A percentile compares a stretch with the other conserved stretches of the same genome.
These are phyloP conservation scores for Campoplex nolae DNA, from an alignment of 2,888 invertebrate species.

Conservation along the genomic window DNA sequence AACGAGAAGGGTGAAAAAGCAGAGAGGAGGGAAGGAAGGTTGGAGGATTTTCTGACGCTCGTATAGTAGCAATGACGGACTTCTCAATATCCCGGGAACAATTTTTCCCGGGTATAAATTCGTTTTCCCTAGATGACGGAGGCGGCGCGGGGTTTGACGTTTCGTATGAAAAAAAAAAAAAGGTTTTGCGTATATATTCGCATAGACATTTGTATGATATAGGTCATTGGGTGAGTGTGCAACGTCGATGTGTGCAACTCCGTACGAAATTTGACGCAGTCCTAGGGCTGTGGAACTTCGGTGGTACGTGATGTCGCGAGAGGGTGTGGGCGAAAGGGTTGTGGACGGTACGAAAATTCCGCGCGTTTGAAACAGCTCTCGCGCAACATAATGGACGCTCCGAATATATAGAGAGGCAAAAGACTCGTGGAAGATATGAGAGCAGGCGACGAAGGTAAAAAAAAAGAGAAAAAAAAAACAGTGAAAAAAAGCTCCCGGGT, in stretches of 20 bases:
- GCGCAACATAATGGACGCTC: constrained; percentile 64
- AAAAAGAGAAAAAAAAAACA: constrained; percentile 45
- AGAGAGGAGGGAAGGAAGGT: not conserved
- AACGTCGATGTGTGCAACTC: constrained; percentile 13
- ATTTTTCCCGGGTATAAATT: constrained; percentile 58
- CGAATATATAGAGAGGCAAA: constrained; percentile 33
- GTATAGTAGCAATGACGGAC: constrained; percentile 15
- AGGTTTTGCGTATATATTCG: not conserved
- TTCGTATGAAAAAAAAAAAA: not conserved
- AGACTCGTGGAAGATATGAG: constrained; percentile 45
- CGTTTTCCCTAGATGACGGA: constrained; percentile 52
- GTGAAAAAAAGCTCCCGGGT: constrained; percentile 63
- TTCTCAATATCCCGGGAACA: constrained; percentile 52
- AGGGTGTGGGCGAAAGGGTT: constrained; percentile 48
- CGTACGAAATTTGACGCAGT: constrained; percentile 20
- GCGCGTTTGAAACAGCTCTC: constrained; percentile 65
- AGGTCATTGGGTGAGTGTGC: constrained; percentile 69
- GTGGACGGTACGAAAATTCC: constrained; percentile 62
- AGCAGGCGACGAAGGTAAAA: constrained; percentile 55
- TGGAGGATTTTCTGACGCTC: constrained; percentile 9
- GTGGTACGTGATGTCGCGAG: constrained; percentile 40
- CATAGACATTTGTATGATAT: constrained; percentile 45
- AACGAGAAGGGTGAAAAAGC: not conserved
- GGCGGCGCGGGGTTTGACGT: not conserved
- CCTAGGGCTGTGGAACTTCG: constrained; percentile 41